Evolutionary conservation across 1,140 invertebrate genomes (phyloP).

Genomic region (Drosophila nebulosa): DNA sequence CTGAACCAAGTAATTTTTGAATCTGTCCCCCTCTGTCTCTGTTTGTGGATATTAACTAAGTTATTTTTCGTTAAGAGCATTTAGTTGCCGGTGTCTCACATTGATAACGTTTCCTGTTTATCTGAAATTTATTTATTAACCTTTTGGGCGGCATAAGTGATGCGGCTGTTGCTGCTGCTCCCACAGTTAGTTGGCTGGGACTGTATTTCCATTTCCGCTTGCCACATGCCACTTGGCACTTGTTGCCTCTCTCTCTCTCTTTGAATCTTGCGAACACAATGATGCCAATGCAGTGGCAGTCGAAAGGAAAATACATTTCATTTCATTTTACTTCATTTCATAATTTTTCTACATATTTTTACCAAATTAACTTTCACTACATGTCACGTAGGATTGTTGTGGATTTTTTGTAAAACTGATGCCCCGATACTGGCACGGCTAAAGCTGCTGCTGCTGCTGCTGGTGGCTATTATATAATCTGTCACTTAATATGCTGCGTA

Average conservation of each 20-base stretch:
- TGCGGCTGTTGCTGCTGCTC: background rate
- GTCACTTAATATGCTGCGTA: conserved; percentile 53
- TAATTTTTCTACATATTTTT: conserved; percentile 69
- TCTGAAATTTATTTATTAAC: conserved; percentile 43
- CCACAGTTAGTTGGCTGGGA: conserved; percentile 13
- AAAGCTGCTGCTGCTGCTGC: background rate
- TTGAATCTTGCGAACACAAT: conserved; percentile 28
- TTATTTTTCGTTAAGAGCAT: background rate
- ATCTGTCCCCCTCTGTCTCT: too few relatives aligned
- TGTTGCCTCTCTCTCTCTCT: too few relatives aligned
- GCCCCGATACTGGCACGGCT: background rate
- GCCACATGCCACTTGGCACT: conserved; percentile 30
- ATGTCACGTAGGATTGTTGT: conserved; percentile 68
- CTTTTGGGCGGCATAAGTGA: conserved; percentile 36
- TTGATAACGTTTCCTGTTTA: conserved; percentile 26
- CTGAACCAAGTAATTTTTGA: too few relatives aligned
- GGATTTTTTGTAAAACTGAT: conserved; percentile 21
- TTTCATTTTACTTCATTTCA: conserved; percentile 70
- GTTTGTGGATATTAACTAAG: too few relatives aligned
- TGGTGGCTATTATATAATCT: conserved; percentile 39
- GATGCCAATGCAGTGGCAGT: conserved; percentile 48
- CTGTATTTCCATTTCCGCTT: conserved; percentile 45
- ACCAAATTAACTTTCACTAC: conserved; percentile 73
- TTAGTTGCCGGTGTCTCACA: background rate
- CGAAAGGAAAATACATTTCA: conserved; percentile 73